These are phyloP conservation scores for Timema podura DNA, from an alignment of 2,888 invertebrate species.

Conservation along the genomic window DNA sequence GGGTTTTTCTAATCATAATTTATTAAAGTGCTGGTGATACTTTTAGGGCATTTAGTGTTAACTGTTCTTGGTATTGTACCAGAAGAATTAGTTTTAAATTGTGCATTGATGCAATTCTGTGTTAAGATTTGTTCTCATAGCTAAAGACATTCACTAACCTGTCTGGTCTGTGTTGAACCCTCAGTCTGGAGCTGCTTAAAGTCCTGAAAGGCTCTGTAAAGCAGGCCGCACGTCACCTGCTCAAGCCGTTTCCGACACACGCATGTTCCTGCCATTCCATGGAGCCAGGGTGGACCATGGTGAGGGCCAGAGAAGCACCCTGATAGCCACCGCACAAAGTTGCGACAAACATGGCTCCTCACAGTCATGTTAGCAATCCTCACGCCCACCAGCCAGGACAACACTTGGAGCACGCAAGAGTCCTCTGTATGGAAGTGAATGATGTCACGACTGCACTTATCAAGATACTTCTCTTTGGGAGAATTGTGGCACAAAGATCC, in stretches of 20 bases:
- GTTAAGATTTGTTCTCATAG: too few relatives aligned
- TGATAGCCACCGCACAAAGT: slow-evolving; percentile 10
- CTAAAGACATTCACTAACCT: too few relatives aligned
- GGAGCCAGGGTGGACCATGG: slow-evolving; percentile 1
- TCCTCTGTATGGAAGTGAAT: slow-evolving; percentile 10
- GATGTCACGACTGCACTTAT: not conserved
- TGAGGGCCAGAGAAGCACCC: not conserved
- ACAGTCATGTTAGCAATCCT: not conserved
- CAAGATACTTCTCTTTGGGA: slow-evolving; percentile 9
- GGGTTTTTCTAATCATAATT: too few relatives aligned
- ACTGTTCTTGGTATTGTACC: too few relatives aligned
- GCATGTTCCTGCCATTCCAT: not conserved
- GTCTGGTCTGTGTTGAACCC: too few relatives aligned
- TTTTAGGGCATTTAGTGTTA: too few relatives aligned
- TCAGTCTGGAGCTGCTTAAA: not conserved
- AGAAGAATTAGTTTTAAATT: too few relatives aligned
- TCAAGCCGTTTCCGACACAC: not conserved
- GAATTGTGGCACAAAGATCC: slow-evolving; percentile 2
- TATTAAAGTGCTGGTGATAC: too few relatives aligned
- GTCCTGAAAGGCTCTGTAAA: not conserved
- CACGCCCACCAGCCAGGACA: not conserved
- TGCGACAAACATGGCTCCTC: not conserved
- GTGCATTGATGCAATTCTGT: too few relatives aligned
- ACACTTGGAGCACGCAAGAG: slow-evolving; percentile 12
- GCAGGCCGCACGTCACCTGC: slow-evolving; percentile 7